Evolutionary conservation across 30 jellyfish, hydroid and myxozoan species (phyloP).

Genomic region (Aurelia aurita complex sp. Pacific): DNA sequence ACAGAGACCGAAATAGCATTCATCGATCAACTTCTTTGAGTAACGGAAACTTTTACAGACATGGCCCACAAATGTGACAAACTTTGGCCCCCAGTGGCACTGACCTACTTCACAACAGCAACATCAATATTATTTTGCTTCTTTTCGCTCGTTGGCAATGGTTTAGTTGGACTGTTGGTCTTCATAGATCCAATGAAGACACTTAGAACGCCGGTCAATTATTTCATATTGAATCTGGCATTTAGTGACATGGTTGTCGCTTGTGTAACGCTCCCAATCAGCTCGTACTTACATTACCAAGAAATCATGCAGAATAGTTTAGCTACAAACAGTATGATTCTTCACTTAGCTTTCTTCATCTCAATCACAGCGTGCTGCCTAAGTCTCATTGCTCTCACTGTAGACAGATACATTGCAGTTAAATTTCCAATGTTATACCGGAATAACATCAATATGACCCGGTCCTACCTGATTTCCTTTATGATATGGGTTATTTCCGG

Average conservation of each 20-base stretch:
- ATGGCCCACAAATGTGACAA: conserved; percentile 34
- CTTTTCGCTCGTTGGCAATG: conserved; percentile 58
- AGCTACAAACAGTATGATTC: conserved; percentile 28
- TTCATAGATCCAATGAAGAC: conserved; percentile 45
- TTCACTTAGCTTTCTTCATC: conserved; percentile 63
- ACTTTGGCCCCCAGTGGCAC: conserved; percentile 50
- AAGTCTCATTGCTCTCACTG: conserved; percentile 50
- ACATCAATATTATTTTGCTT: conserved; percentile 42
- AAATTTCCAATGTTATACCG: conserved; percentile 67
- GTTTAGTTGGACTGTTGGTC: conserved; percentile 51
- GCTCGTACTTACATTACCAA: conserved; percentile 24
- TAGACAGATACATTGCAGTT: conserved; percentile 76
- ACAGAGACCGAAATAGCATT: not conserved
- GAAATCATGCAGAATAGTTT: conserved; percentile 10
- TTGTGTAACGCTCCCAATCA: conserved; percentile 56
- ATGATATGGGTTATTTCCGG: conserved; percentile 65
- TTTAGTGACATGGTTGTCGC: conserved; percentile 77
- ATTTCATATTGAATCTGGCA: conserved; percentile 69
- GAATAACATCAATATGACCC: conserved; percentile 35
- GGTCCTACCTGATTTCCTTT: conserved; percentile 37
- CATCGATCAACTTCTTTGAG: not conserved
- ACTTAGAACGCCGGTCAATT: conserved; percentile 76
- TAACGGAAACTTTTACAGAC: not conserved
- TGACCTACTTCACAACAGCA: conserved; percentile 41
- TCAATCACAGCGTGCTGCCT: conserved; percentile 62